Evolutionary conservation across 2,113 vertebrate species (phyloP).

Genomic region (Oxygymnocypris stewartii): DNA sequence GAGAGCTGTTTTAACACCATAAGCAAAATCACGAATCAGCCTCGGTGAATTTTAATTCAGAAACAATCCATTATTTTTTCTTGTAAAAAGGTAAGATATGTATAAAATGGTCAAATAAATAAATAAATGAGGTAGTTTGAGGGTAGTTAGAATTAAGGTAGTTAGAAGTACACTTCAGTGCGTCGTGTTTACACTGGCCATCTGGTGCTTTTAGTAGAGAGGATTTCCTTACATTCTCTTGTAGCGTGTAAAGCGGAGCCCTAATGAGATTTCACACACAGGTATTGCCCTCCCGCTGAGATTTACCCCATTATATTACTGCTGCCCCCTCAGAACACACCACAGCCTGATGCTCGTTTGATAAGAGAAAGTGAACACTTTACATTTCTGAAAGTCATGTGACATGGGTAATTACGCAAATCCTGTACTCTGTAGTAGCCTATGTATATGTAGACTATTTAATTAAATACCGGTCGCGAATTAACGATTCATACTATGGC

Average conservation of each 20-base stretch:
- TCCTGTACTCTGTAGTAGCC: background rate
- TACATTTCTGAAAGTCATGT: background rate
- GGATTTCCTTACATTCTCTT: constrained; percentile 10
- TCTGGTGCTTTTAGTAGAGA: constrained; percentile 7
- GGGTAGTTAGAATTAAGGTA: no score
- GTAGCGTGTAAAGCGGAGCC: background rate
- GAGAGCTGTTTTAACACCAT: no score
- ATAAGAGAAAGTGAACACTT: background rate
- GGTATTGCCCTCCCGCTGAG: background rate
- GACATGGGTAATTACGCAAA: background rate
- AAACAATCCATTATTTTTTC: background rate
- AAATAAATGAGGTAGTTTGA: no score
- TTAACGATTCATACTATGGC: background rate
- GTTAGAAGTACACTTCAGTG: background rate
- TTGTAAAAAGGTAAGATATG: background rate
- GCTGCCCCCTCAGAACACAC: background rate
- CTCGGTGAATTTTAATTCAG: background rate
- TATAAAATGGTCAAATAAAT: background rate
- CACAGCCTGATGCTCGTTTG: background rate
- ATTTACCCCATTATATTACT: background rate
- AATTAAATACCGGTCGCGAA: background rate
- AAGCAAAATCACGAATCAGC: background rate
- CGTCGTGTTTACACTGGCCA: background rate
- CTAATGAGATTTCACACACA: constrained; percentile 9
- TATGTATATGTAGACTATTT: background rate